phyloP scores from a whole-genome alignment of 1,140 invertebrate genomes.

The Proales similis region DNA sequence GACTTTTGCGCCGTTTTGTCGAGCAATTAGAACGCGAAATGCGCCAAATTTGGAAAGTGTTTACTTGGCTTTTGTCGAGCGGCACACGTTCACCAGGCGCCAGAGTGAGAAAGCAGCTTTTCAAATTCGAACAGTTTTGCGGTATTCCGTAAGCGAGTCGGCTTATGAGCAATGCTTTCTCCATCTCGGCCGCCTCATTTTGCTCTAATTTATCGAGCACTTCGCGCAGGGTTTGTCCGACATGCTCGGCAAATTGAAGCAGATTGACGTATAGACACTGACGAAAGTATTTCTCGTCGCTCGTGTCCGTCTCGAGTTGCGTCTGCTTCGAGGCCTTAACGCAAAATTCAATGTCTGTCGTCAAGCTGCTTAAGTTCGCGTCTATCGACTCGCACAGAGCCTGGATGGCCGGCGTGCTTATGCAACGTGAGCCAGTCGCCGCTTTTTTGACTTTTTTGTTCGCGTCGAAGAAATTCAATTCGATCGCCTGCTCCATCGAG shows the following conservation, averaged over 20 bases:
- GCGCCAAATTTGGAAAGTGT: too few relatives aligned
- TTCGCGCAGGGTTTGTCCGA: background rate
- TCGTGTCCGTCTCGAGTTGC: background rate
- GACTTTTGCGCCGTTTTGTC: too few relatives aligned
- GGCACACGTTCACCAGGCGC: too few relatives aligned
- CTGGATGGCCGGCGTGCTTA: conserved; percentile 17
- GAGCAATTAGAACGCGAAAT: too few relatives aligned
- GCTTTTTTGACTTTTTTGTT: too few relatives aligned
- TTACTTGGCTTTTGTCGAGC: too few relatives aligned
- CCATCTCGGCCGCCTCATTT: background rate
- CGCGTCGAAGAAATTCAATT: too few relatives aligned
- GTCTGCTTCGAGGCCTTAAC: background rate
- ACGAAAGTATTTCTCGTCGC: conserved; percentile 15
- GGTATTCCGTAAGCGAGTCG: conserved; percentile 21
- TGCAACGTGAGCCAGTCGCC: too few relatives aligned
- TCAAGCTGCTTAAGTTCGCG: background rate
- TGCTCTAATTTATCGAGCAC: background rate
- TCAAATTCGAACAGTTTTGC: conserved; percentile 27
- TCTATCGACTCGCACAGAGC: conserved; percentile 2
- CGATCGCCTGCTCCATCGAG: too few relatives aligned
- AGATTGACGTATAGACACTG: conserved; percentile 23
- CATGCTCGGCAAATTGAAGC: conserved; percentile 9
- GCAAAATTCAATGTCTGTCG: conserved; percentile 12
- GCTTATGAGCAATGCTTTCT: conserved; percentile 16
- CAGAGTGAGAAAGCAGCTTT: conserved; percentile 28